These are phyloP conservation scores for Dufourea novaeangliae DNA, from an alignment of 1,140 invertebrate species.

Conservation along the genomic window DNA sequence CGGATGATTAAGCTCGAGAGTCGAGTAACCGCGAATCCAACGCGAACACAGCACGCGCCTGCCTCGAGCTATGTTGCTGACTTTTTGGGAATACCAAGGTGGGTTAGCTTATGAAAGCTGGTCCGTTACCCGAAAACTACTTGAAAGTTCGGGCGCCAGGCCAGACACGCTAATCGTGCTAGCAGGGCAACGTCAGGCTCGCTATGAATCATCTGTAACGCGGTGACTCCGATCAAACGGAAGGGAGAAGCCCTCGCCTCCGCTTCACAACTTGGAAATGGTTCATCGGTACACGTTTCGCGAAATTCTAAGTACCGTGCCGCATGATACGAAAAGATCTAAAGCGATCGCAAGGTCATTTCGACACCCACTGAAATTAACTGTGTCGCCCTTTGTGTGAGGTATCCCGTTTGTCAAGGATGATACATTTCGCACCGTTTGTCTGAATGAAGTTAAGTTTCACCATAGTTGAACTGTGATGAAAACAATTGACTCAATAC, in stretches of 20 bases:
- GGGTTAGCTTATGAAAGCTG: constrained; percentile 27
- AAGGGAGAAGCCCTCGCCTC: constrained; percentile 25
- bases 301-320: constrained; percentile 18
- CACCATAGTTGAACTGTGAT: too few relatives aligned
- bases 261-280: constrained; percentile 11
- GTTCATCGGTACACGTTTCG: constrained; percentile 19
- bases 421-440: too few relatives aligned
- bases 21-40: constrained; percentile 13
- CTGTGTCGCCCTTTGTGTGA: background rate
- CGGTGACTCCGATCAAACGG: background rate
- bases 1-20: constrained; percentile 54
- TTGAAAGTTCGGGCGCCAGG: constrained; percentile 42
- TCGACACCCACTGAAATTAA: too few relatives aligned
- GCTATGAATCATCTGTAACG: constrained; percentile 49
- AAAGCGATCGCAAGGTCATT: constrained; percentile 21
- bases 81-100: constrained; percentile 58
- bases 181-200: constrained; percentile 13
- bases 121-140: constrained; percentile 52
- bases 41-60: constrained; percentile 22
- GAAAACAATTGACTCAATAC: background rate
- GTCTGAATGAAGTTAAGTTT: too few relatives aligned
- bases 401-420: background rate
- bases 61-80: constrained; percentile 28
- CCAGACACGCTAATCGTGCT: constrained; percentile 36
- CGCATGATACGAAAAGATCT: background rate